Evolutionary conservation across 2,888 invertebrate species (phyloP), one percentile per base, ranked within the genome.

Genomic region (Malthinus flaveolus): DNA sequence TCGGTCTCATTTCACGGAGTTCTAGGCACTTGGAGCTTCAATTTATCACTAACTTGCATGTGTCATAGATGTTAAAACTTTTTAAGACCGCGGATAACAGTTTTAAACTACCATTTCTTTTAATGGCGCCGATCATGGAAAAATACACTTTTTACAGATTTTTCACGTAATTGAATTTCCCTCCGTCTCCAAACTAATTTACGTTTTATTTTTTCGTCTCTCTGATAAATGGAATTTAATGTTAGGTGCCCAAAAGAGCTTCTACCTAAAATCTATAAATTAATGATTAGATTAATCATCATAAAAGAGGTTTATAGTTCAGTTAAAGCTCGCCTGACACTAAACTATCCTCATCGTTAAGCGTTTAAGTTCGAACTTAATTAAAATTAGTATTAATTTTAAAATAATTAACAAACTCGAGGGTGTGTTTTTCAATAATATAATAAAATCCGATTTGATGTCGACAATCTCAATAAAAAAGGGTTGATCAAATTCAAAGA

Each of bases 1-100:
- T 68, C 69, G 69, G 71, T 73, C 70, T 72, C 75, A 75, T 75
- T 75, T 75, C 75, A 75, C 75, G 75, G 71, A 70, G 72, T 66
- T 69, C 68, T 74, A 74, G 71, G 67, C 71, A 68, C 71, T 71
- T 68, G 72, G 66, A 68, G 68, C 67, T 66, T 65, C 71, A 71
- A 74, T 74, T 75, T 75, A 74, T 75, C 67, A 70, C 67, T 53
- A 53, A 64, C 65, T 65, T 68, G 62, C 62, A 59, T 68, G 62
- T 68, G 68, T 68, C 68, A 68, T 68, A 68, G 64, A 66, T 63
- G 64, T 61, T 58, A 57, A 56, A 61, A 57, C 48, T 53, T 39
- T 57, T 53, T 54, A 61, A 56, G 59, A 58, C 36, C 44, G 34
- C n/a, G 42, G 48, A 56, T 55, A 62, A 62, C 55, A 57, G 61